Evolutionary conservation across 2,888 invertebrate genomes (phyloP).

Genomic region (Ormia ochracea): DNA sequence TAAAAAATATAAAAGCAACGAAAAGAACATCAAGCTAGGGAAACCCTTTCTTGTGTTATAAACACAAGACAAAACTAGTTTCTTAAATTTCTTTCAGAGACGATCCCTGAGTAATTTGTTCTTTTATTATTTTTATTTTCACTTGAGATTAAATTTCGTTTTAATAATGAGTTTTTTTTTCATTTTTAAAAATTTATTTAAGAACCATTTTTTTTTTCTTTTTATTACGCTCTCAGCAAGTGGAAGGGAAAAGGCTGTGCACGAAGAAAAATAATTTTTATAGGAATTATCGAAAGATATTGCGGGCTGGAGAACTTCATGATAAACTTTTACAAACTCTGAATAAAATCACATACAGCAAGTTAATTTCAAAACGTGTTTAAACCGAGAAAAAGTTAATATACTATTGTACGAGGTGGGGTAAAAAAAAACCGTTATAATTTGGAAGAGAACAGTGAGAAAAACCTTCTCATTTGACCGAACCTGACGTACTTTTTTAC

Average conservation of each 20-base stretch:
- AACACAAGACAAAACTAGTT: conserved; percentile 10
- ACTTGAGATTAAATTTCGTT: conserved; percentile 47
- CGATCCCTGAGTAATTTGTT: background rate
- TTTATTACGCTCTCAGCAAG: background rate
- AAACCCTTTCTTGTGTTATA: conserved; percentile 31
- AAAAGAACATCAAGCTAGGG: background rate
- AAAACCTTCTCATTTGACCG: too few relatives aligned
- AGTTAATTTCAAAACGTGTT: too few relatives aligned
- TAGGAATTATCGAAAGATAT: too few relatives aligned
- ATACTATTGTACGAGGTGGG: too few relatives aligned
- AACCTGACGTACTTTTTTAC: too few relatives aligned
- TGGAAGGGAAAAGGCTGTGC: background rate
- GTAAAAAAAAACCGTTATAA: too few relatives aligned
- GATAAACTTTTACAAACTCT: too few relatives aligned
- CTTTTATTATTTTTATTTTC: conserved; percentile 6
- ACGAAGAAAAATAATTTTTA: background rate
- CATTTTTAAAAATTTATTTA: background rate
- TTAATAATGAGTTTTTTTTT: conserved; percentile 16
- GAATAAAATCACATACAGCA: too few relatives aligned
- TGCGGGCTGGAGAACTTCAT: too few relatives aligned
- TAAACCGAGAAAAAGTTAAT: too few relatives aligned
- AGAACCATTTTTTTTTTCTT: background rate
- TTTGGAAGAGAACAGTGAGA: too few relatives aligned
- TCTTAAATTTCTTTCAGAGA: background rate
- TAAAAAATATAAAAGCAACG: background rate